phyloP scores from a whole-genome alignment of 2,888 invertebrate genomes.

The Scaptomyza parva region DNA sequence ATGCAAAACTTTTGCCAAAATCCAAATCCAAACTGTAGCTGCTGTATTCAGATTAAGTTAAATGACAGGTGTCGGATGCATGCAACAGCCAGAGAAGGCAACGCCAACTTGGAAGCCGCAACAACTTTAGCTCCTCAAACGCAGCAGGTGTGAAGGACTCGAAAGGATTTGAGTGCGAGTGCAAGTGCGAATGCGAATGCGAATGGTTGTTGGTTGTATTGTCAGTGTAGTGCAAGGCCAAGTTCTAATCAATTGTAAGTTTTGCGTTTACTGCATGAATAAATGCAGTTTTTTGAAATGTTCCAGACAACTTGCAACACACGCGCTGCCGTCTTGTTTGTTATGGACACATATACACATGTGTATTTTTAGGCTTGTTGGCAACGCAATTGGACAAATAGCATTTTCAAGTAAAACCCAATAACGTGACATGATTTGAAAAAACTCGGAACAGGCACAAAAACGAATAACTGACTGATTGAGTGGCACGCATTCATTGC shows the following conservation, averaged over 20 bases:
- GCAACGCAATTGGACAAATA: conserved; percentile 73
- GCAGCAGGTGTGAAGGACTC: not conserved
- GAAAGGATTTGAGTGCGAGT: too few relatives aligned
- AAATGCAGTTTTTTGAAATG: conserved; percentile 26
- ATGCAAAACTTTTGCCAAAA: conserved; percentile 1
- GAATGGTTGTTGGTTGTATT: not conserved
- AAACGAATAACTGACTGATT: conserved; percentile 15
- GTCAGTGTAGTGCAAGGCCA: conserved; percentile 2
- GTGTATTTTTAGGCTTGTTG: conserved; percentile 7
- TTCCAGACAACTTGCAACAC: conserved; percentile 5
- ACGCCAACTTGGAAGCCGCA: not conserved
- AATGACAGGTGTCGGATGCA: conserved; percentile 20
- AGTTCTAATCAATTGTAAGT: conserved; percentile 29
- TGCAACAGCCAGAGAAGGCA: conserved; percentile 1
- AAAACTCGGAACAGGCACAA: conserved; percentile 12
- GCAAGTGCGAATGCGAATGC: not conserved
- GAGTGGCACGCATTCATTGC: conserved; percentile 30
- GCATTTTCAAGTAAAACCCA: conserved; percentile 70
- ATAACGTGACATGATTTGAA: conserved; percentile 72
- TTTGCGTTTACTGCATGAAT: conserved; percentile 5
- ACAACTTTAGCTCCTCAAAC: conserved; percentile 1
- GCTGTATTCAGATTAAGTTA: conserved; percentile 2
- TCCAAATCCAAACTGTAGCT: not conserved
- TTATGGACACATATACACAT: not conserved
- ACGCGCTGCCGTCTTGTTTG: not conserved